phyloP scores from a whole-genome alignment of 2,113 vertebrate species.

The Budorcas taxicolor region DNA sequence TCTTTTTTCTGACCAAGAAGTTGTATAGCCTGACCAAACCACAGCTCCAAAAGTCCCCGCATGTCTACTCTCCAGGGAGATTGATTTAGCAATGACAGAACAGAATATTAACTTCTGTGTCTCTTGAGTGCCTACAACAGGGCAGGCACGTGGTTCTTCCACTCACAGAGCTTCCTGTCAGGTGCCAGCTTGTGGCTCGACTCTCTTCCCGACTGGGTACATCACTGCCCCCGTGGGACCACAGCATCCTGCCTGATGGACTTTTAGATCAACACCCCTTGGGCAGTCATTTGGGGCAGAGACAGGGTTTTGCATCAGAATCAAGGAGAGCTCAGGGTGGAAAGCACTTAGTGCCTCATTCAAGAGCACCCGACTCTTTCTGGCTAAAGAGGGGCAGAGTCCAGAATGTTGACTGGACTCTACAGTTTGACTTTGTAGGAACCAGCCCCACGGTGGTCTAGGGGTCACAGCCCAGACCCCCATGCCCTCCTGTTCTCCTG shows the following conservation, averaged over 20 bases:
- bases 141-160: rapidly evolving
- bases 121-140: neutral
- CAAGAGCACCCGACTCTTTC: neutral
- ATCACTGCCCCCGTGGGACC: neutral
- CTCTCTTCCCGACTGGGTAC: neutral
- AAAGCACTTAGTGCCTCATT: neutral
- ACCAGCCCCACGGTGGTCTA: neutral
- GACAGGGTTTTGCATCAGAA: neutral
- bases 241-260: rapidly evolving
- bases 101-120: neutral
- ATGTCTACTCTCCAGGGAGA: neutral
- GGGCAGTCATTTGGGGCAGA: neutral
- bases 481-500: neutral
- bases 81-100: neutral
- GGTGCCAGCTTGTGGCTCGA: too few relatives aligned
- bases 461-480: neutral
- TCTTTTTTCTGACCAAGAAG: neutral
- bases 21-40: neutral
- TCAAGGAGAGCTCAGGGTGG: neutral
- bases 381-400: neutral
- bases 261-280: neutral
- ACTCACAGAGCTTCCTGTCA: neutral
- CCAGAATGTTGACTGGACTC: rapidly evolving
- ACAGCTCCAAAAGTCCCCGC: neutral
- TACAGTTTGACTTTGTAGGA: neutral